Evolutionary conservation across 2,113 vertebrate genomes (phyloP).

Genomic region (Drymodes brunneopygia): DNA sequence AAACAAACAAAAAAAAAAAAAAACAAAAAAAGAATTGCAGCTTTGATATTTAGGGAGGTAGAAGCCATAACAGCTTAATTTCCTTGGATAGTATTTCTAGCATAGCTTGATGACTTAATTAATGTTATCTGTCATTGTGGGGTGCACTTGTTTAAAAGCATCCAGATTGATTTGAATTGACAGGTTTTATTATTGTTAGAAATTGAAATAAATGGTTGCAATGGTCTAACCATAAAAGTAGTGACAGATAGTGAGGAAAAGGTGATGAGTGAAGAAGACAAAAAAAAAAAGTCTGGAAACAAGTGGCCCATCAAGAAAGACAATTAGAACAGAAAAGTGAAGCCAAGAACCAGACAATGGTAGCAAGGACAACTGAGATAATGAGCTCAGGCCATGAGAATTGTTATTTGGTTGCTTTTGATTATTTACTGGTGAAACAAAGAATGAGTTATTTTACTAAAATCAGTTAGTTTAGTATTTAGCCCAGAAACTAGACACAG

Average conservation of each 20-base stretch:
- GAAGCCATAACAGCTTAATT: not conserved
- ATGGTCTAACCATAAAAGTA: not conserved
- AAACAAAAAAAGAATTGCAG: no score
- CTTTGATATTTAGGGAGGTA: not conserved
- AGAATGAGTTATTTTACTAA: not conserved
- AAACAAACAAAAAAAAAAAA: no score
- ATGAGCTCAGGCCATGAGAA: not conserved
- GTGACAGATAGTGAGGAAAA: not conserved
- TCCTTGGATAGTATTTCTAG: not conserved
- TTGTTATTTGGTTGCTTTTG: not conserved
- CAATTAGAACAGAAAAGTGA: not conserved
- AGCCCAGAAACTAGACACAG: not conserved
- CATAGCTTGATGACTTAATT: not conserved
- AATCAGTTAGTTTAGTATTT: not conserved
- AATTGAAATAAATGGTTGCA: conserved; percentile 4
- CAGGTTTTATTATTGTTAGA: not conserved
- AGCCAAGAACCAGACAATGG: not conserved
- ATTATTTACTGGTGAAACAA: not conserved
- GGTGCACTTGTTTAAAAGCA: not conserved
- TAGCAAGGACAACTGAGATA: not conserved
- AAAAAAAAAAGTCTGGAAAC: not conserved
- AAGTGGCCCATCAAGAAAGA: not conserved
- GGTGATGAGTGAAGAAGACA: not conserved
- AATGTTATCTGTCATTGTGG: not conserved
- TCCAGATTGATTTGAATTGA: not conserved